These are phyloP conservation scores for Brachionus koreanus DNA, from an alignment of 1,140 invertebrate genomes.

Conservation along the genomic window DNA sequence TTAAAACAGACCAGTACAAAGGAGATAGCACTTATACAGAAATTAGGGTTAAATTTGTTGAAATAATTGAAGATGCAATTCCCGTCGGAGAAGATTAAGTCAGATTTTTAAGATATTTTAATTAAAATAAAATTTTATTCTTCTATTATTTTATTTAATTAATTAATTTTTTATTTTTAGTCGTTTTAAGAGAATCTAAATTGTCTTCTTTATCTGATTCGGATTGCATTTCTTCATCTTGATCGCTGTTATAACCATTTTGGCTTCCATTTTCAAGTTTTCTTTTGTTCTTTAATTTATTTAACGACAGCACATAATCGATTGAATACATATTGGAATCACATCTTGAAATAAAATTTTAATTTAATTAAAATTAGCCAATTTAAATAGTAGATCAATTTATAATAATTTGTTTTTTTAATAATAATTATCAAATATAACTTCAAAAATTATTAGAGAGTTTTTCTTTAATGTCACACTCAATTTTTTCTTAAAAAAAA, in stretches of 20 bases:
- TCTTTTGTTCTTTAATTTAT: constrained; percentile 35
- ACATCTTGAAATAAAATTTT: constrained; percentile 21
- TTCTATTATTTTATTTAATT: constrained; percentile 11
- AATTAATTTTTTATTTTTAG: constrained; percentile 20
- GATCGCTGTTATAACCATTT: background rate
- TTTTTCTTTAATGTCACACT: no score
- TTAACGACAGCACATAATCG: constrained; percentile 20
- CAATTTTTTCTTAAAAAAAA: no score
- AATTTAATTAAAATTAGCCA: background rate
- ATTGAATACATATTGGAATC: constrained; percentile 43
- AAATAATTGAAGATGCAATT: constrained; percentile 90
- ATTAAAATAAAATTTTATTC: background rate
- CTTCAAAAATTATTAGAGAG: no score
- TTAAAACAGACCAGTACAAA: constrained; percentile 85
- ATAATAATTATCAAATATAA: background rate
- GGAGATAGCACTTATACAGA: constrained; percentile 84
- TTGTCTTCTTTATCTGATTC: constrained; percentile 20
- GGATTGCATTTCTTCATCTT: constrained; percentile 7
- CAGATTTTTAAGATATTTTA: background rate
- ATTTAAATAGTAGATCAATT: no score
- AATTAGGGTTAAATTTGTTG: constrained; percentile 88
- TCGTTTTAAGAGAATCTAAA: background rate
- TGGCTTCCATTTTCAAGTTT: background rate
- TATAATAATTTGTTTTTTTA: no score
- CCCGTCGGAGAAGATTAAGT: constrained; percentile 91